phyloP scores from a whole-genome alignment of 2,113 vertebrate genomes.

The Caracal caracal region DNA sequence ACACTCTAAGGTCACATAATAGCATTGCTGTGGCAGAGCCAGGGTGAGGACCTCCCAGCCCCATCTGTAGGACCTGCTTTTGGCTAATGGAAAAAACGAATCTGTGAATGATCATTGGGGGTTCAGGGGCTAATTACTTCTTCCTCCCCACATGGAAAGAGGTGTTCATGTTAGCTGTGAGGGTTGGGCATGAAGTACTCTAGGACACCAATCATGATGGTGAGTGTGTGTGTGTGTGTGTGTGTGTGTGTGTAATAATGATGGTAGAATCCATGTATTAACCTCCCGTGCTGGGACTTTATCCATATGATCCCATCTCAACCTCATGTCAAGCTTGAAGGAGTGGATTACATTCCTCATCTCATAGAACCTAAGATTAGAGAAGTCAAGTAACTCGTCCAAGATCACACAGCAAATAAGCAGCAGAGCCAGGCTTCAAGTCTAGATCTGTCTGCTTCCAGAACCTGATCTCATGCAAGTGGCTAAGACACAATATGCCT shows the following conservation, averaged over 20 bases:
- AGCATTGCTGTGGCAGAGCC: neutral
- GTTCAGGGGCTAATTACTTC: neutral
- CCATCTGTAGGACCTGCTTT: neutral
- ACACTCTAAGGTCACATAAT: neutral
- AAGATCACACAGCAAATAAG: neutral
- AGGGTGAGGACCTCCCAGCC: neutral
- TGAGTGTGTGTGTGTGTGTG: neutral
- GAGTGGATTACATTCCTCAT: neutral
- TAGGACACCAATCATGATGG: neutral
- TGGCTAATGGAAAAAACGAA: neutral
- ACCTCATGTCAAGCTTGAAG: neutral
- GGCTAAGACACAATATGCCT: neutral
- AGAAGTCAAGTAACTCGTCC: neutral
- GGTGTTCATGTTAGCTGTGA: neutral
- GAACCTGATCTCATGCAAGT: neutral
- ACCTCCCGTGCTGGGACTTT: neutral
- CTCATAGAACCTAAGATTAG: neutral
- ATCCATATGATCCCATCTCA: neutral
- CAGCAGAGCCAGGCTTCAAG: neutral
- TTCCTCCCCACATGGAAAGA: neutral
- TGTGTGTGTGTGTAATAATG: too few relatives aligned
- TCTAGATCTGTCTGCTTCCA: neutral
- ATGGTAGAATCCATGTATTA: neutral
- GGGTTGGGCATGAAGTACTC: neutral
- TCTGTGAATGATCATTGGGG: neutral